These are phyloP conservation scores for Bombus balteatus DNA, from an alignment of 1,140 invertebrate genomes.

Conservation along the genomic window DNA sequence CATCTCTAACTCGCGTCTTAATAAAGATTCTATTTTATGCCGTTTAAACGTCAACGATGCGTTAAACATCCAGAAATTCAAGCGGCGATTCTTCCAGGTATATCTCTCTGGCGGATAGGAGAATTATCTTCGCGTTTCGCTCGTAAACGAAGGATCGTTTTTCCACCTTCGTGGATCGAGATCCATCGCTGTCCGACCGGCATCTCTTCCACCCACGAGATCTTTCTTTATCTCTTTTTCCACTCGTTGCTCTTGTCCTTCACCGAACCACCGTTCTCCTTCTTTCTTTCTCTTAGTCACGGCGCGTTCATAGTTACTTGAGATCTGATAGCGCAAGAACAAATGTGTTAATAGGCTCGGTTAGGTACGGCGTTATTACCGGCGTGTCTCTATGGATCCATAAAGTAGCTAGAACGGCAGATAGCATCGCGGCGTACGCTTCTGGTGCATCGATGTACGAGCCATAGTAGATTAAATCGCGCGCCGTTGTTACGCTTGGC, in stretches of 20 bases:
- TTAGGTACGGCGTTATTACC: constrained; percentile 33
- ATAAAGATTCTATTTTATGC: constrained; percentile 47
- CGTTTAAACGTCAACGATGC: constrained; percentile 46
- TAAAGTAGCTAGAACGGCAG: constrained; percentile 32
- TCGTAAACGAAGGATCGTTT: constrained; percentile 49
- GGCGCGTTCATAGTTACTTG: constrained; percentile 12
- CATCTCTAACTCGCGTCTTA: constrained; percentile 5
- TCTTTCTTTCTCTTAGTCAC: not conserved
- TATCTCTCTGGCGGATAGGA: not conserved
- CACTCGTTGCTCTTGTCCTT: not conserved
- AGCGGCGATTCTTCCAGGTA: not conserved
- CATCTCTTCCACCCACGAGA: constrained; percentile 60
- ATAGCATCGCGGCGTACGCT: constrained; percentile 43
- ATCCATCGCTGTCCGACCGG: constrained; percentile 35
- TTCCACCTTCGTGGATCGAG: constrained; percentile 29
- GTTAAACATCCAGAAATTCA: constrained; percentile 21
- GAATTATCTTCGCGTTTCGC: constrained; percentile 26
- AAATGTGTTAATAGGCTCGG: constrained; percentile 65
- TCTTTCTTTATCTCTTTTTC: not conserved
- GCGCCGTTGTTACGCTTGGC: not conserved
- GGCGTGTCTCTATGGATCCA: constrained; percentile 52
- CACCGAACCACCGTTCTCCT: too few relatives aligned
- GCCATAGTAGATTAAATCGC: constrained; percentile 35
- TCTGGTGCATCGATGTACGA: constrained; percentile 41
- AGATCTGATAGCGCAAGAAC: constrained; percentile 58